phyloP scores from a whole-genome alignment of 1,140 invertebrate genomes.

The Heliconius hermathena region DNA sequence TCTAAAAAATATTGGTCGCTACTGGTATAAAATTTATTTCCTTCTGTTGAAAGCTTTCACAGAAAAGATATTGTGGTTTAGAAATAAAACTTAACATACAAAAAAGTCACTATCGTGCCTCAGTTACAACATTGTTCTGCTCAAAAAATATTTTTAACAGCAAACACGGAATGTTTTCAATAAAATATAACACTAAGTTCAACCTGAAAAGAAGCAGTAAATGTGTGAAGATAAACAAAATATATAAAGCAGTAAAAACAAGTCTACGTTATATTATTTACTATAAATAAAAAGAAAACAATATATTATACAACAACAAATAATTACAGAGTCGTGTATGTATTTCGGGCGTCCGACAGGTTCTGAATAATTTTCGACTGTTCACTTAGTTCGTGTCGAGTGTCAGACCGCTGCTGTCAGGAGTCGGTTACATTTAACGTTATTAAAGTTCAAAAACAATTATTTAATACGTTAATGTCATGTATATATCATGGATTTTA shows the following conservation, averaged over 20 bases:
- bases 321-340: background rate
- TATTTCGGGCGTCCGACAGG: slow-evolving; percentile 10
- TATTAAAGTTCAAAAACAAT: background rate
- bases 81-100: background rate
- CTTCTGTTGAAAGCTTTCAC: background rate
- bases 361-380: slow-evolving; percentile 19
- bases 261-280: background rate
- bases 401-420: background rate
- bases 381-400: slow-evolving; percentile 4
- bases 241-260: background rate
- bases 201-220: no score
- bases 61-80: background rate
- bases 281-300: background rate
- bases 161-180: no score
- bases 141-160: no score
- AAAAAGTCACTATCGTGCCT: background rate
- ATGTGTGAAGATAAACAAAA: no score
- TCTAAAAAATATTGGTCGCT: no score
- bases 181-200: no score
- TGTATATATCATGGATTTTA: background rate
- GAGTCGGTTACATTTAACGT: background rate
- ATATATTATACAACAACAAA: background rate
- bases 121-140: background rate
- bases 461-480: background rate
- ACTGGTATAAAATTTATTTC: background rate